phyloP scores from a whole-genome alignment of 1,140 invertebrate genomes.

The Globodera rostochiensis region DNA sequence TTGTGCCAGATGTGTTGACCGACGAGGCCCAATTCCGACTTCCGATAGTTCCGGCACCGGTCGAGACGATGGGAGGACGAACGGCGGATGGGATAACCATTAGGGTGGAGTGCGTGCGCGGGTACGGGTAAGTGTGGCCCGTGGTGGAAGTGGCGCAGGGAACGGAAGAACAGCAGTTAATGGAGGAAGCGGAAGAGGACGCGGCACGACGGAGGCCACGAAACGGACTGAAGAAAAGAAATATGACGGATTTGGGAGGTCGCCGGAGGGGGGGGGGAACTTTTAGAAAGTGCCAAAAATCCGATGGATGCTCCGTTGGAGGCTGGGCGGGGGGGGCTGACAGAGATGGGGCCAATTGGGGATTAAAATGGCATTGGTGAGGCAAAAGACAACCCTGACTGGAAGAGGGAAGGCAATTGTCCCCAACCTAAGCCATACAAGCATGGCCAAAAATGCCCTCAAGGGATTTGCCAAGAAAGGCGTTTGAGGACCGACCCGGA shows the following conservation, averaged over 20 bases:
- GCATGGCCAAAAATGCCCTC: background rate
- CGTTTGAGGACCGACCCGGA: background rate
- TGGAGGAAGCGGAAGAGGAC: slow-evolving; percentile 39
- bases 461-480: background rate
- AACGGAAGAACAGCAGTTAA: slow-evolving; percentile 36
- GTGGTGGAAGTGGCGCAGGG: slow-evolving; percentile 4
- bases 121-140: slow-evolving; percentile 44
- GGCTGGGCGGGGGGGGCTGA: background rate
- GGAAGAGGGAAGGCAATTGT: background rate
- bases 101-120: slow-evolving; percentile 50
- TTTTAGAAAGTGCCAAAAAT: slow-evolving; percentile 5
- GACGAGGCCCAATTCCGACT: slow-evolving; percentile 7
- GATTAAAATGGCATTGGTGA: slow-evolving; percentile 6
- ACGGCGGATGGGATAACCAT: slow-evolving; percentile 43
- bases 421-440: background rate
- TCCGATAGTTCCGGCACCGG: background rate
- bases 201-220: slow-evolving; percentile 48
- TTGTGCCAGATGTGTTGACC: background rate
- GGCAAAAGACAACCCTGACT: background rate
- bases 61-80: background rate
- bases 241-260: background rate
- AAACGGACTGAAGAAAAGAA: slow-evolving; percentile 52
- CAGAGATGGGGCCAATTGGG: slow-evolving; percentile 6
- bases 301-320: background rate
- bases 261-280: background rate